phyloP scores from a whole-genome alignment of 2,797 vertebrate genomes.

The Sparus aurata region DNA sequence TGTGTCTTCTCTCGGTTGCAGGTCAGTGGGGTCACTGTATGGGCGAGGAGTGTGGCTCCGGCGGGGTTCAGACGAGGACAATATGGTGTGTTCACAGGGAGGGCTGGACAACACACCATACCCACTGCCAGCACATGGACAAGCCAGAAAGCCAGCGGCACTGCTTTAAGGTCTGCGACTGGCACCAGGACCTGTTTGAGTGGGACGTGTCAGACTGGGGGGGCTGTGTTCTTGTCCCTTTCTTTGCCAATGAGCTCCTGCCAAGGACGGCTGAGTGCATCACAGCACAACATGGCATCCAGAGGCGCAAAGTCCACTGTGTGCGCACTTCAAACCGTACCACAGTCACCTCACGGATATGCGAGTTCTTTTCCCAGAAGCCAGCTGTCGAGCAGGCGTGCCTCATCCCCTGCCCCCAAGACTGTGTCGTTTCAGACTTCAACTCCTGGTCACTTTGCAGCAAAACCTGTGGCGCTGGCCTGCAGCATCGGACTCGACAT shows the following conservation, averaged over 20 bases:
- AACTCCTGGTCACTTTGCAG: constrained; percentile 92
- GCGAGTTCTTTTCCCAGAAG: constrained; percentile 91
- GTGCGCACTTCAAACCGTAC: constrained; percentile 91
- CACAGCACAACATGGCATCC: constrained; percentile 94
- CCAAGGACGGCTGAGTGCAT: constrained; percentile 84
- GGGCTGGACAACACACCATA: constrained; percentile 93
- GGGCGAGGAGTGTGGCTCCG: constrained; percentile 92
- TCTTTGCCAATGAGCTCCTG: constrained; percentile 77
- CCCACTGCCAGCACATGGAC: constrained; percentile 88
- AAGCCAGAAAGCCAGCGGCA: constrained; percentile 90
- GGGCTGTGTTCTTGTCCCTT: constrained; percentile 85
- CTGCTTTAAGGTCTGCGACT: constrained; percentile 96
- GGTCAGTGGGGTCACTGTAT: constrained; percentile 95
- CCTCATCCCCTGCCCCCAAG: constrained; percentile 94
- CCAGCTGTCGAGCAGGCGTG: constrained; percentile 93
- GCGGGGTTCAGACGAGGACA: constrained; percentile 90
- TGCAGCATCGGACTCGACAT: constrained; percentile 89
- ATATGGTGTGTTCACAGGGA: constrained; percentile 95
- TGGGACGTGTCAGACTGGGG: constrained; percentile 95
- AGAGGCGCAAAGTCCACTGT: constrained; percentile 89
- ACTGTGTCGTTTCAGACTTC: constrained; percentile 94
- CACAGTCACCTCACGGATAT: constrained; percentile 87
- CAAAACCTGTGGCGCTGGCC: constrained; percentile 82
- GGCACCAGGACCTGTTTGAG: constrained; percentile 94
- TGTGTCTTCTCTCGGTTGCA: constrained; percentile 75